Conservation (phyloP, 2,888 invertebrate species). For the Apocheima hispidaria region DNA sequence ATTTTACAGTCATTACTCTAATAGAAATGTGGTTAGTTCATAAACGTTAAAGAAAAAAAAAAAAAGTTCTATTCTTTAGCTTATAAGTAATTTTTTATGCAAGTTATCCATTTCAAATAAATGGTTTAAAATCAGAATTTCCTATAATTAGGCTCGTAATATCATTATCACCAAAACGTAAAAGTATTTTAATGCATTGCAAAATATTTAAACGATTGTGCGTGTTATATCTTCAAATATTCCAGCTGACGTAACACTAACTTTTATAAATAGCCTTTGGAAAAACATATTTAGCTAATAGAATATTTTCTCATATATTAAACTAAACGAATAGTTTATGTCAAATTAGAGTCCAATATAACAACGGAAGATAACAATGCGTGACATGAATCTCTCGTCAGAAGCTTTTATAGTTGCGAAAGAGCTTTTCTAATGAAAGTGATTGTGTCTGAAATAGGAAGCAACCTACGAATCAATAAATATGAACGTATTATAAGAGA, state of each 20-base stretch:
- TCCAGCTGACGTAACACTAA: background rate
- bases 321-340: constrained; percentile 31
- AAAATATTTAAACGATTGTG: background rate
- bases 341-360: constrained; percentile 36
- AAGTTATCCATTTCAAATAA: too few relatives aligned
- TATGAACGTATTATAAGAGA: background rate
- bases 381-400: constrained; percentile 36
- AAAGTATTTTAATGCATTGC: background rate
- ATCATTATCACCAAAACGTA: too few relatives aligned
- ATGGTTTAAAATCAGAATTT: too few relatives aligned
- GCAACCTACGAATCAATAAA: background rate
- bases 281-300: constrained; percentile 34
- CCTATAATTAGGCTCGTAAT: too few relatives aligned
- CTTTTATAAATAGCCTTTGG: constrained; percentile 18
- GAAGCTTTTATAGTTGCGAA: constrained; percentile 41
- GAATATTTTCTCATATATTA: constrained; percentile 33
- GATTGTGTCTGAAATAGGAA: constrained; percentile 23
- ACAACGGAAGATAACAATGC: constrained; percentile 33
- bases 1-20: too few relatives aligned
- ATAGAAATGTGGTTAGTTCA: too few relatives aligned
- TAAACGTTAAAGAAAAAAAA: too few relatives aligned
- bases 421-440: constrained; percentile 21
- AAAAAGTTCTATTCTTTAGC: too few relatives aligned
- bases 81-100: too few relatives aligned
- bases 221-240: background rate